A percentile compares a stretch with the other conserved stretches of the same genome.
Conservation (phyloP, 2,113 vertebrate genomes). For the Lamprotornis superbus region DNA sequence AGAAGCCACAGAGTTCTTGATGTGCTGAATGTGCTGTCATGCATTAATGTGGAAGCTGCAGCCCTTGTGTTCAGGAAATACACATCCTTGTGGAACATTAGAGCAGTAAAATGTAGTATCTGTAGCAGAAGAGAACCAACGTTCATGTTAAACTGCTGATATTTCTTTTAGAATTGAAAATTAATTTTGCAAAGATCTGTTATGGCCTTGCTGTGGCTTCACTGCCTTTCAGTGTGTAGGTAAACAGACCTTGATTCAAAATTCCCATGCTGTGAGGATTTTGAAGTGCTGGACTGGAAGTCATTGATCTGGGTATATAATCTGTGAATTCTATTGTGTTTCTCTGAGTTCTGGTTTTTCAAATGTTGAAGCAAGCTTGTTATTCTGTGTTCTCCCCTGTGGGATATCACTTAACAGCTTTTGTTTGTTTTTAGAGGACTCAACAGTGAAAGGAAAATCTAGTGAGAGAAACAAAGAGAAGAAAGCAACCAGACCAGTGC, state of each 20-base stretch:
- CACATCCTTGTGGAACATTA: neutral
- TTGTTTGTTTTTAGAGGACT: slow-evolving; percentile 67
- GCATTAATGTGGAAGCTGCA: neutral
- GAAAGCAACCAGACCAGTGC: slow-evolving; percentile 79
- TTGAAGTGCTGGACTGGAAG: neutral
- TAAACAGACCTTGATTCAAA: neutral
- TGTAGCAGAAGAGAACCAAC: neutral
- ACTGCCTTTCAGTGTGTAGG: rapidly evolving
- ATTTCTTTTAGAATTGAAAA: neutral
- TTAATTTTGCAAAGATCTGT: neutral
- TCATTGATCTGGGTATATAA: neutral
- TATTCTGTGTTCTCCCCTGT: neutral
- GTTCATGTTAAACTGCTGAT: neutral
- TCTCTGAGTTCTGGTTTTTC: neutral
- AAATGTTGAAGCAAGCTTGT: neutral
- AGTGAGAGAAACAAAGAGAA: slow-evolving; percentile 79
- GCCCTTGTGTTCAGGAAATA: neutral
- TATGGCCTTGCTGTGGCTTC: neutral
- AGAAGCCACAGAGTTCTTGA: neutral
- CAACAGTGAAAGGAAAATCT: slow-evolving; percentile 65
- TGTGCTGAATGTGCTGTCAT: neutral
- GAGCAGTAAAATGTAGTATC: neutral
- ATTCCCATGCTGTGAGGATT: neutral
- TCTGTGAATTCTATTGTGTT: neutral
- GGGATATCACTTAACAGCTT: slow-evolving; percentile 6